Conservation (phyloP, 1,140 invertebrate species). For the Physella acuta region DNA sequence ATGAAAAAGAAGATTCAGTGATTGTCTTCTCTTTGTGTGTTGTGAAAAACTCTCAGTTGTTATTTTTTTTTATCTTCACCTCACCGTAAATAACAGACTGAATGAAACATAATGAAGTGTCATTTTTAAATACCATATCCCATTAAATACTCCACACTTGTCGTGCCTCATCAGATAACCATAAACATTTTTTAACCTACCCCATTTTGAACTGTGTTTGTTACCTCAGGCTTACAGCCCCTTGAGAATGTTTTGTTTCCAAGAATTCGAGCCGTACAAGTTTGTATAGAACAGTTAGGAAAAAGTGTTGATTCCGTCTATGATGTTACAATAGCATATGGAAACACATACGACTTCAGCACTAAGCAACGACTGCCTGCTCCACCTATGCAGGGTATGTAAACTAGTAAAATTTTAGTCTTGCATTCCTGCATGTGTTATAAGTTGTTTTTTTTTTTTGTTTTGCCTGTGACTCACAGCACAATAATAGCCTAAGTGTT, state of each 20-base stretch:
- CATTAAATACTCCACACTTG: too few relatives aligned
- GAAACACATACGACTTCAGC: constrained; percentile 9
- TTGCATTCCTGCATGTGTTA: too few relatives aligned
- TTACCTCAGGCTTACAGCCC: constrained; percentile 11
- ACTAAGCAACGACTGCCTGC: not conserved
- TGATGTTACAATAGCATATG: constrained; percentile 19
- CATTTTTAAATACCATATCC: too few relatives aligned
- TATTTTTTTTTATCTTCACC: too few relatives aligned
- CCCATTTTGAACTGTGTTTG: not conserved
- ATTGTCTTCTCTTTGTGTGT: too few relatives aligned
- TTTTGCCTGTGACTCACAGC: too few relatives aligned
- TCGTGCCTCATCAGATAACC: too few relatives aligned
- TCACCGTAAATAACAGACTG: too few relatives aligned
- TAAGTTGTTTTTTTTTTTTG: constrained; percentile 3
- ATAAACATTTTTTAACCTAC: not conserved
- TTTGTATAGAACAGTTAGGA: constrained; percentile 16
- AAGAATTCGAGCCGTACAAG: constrained; percentile 5
- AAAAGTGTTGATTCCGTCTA: constrained; percentile 14
- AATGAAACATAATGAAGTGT: not conserved
- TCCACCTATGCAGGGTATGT: constrained; percentile 22
- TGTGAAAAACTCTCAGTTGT: too few relatives aligned
- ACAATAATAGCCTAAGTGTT: too few relatives aligned
- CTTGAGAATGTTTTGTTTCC: constrained; percentile 15
- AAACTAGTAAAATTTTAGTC: too few relatives aligned
- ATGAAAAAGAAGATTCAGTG: too few relatives aligned